Conservation (phyloP, 2,888 invertebrate genomes). For the Pimpla rufipes region DNA sequence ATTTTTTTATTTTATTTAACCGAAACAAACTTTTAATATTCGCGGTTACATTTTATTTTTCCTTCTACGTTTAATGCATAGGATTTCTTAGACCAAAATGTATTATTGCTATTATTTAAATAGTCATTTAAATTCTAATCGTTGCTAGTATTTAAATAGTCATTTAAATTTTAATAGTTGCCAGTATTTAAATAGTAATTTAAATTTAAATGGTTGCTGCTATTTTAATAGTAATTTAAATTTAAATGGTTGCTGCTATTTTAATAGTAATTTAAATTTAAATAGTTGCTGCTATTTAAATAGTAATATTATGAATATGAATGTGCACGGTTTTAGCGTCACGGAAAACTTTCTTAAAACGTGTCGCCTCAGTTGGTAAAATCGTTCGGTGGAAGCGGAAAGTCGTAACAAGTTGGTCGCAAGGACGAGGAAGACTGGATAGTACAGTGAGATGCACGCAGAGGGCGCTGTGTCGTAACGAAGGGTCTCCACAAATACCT, state of each 20-base stretch:
- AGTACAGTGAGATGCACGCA: conserved; percentile 1
- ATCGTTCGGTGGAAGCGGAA: conserved; percentile 20
- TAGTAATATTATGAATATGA: neutral
- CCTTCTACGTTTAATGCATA: neutral
- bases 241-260: too few relatives aligned
- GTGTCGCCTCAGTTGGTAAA: conserved; percentile 15
- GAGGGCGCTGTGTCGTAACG: conserved; percentile 43
- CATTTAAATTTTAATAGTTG: too few relatives aligned
- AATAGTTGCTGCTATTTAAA: too few relatives aligned
- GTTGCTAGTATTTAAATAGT: too few relatives aligned
- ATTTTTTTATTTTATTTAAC: too few relatives aligned
- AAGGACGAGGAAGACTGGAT: conserved; percentile 27
- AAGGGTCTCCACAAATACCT: conserved; percentile 64
- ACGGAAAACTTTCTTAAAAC: neutral
- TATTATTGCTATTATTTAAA: too few relatives aligned
- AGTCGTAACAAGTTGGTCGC: neutral
- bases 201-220: too few relatives aligned
- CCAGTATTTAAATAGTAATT: too few relatives aligned
- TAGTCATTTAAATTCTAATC: too few relatives aligned
- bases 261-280: too few relatives aligned
- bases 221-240: too few relatives aligned
- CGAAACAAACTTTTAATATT: neutral
- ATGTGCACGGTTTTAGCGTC: neutral
- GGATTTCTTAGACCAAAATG: too few relatives aligned
- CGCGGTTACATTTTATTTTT: neutral